Conservation (phyloP, 2,797 vertebrate species). For the Caiman crocodilus region DNA sequence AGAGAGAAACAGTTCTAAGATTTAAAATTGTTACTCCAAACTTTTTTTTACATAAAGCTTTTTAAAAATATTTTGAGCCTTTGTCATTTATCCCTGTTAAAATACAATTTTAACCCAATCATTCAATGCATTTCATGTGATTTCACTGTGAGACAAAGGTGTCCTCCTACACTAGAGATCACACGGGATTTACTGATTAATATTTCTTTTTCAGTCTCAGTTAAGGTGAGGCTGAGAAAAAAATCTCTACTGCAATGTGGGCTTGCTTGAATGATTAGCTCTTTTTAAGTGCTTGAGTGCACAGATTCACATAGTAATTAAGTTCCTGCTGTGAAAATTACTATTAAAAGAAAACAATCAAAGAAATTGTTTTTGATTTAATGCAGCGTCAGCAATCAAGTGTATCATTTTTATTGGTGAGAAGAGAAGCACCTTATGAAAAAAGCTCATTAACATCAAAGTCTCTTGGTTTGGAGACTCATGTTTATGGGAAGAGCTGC, state of each 20-base stretch:
- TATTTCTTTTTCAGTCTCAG: slow-evolving; percentile 26
- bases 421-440: slow-evolving; percentile 11
- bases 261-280: slow-evolving; percentile 56
- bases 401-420: slow-evolving; percentile 13
- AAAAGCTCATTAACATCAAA: neutral
- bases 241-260: slow-evolving; percentile 57
- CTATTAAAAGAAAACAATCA: slow-evolving; percentile 54
- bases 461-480: neutral
- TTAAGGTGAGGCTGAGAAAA: slow-evolving; percentile 40
- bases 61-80: slow-evolving; percentile 68
- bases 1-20: neutral
- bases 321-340: slow-evolving; percentile 56
- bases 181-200: slow-evolving; percentile 29
- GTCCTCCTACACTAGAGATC: slow-evolving; percentile 65
- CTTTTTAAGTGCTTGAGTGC: slow-evolving; percentile 36
- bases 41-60: neutral
- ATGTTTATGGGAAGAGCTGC: neutral
- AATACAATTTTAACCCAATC: slow-evolving; percentile 49
- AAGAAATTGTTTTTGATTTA: slow-evolving; percentile 21
- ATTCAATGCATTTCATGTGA: slow-evolving; percentile 65
- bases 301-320: slow-evolving; percentile 59
- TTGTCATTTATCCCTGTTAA: slow-evolving; percentile 57
- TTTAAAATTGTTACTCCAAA: neutral
- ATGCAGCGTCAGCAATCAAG: slow-evolving; percentile 28
- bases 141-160: slow-evolving; percentile 66